Conservation (phyloP, 2,113 vertebrate genomes). For the Phaetusa simplex region DNA sequence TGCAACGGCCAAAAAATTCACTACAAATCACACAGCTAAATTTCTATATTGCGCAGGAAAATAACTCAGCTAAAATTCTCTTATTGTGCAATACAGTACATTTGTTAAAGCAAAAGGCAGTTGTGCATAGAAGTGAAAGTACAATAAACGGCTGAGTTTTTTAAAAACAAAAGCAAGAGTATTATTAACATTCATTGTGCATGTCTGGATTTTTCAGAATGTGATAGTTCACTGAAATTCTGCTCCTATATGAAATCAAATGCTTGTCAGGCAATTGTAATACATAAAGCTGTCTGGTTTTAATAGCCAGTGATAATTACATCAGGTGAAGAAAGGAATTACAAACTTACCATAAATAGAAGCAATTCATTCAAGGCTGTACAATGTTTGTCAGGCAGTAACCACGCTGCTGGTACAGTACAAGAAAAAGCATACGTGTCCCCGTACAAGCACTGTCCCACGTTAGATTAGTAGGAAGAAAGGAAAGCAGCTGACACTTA, state of each 20-base stretch:
- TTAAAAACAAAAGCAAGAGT: background rate
- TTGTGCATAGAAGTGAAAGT: background rate
- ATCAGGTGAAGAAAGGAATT: conserved; percentile 17
- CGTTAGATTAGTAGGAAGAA: conserved; percentile 46
- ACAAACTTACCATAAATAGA: conserved; percentile 29
- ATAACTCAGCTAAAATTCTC: background rate
- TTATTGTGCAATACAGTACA: background rate
- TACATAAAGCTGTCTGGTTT: background rate
- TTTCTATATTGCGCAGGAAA: background rate
- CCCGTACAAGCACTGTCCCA: conserved; percentile 13
- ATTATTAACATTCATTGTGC: background rate
- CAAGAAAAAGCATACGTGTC: background rate
- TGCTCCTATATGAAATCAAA: background rate
- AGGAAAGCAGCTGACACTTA: conserved; percentile 82
- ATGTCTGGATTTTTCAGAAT: background rate
- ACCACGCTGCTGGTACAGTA: background rate
- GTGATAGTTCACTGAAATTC: background rate
- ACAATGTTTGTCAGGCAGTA: conserved; percentile 7
- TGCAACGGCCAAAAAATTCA: background rate
- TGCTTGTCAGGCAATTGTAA: background rate
- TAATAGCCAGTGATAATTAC: background rate
- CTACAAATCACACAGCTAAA: background rate
- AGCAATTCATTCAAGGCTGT: conserved; percentile 10
- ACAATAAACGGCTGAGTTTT: background rate
- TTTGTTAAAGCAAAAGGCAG: background rate